A percentile compares a stretch with the other conserved stretches of the same genome.
Conservation (phyloP, 2,888 invertebrate genomes). For the Cantharis rufa region DNA sequence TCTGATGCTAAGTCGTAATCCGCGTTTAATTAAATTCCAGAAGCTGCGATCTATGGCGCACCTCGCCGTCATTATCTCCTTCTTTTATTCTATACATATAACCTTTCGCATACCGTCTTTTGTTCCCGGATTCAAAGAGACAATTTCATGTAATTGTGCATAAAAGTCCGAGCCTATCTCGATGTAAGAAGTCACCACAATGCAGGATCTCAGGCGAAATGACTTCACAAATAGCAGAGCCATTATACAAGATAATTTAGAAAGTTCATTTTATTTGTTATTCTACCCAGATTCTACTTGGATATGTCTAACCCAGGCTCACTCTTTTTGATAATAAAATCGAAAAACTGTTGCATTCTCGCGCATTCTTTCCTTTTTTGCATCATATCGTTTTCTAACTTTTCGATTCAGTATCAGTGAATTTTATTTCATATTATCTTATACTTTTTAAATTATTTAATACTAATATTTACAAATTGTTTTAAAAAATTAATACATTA, state of each 20-base stretch:
- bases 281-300: slow-evolving; percentile 24
- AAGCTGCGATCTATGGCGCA: slow-evolving; percentile 46
- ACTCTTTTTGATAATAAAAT: neutral
- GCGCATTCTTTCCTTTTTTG: neutral
- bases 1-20: slow-evolving; percentile 47
- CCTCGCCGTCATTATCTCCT: slow-evolving; percentile 53
- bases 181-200: slow-evolving; percentile 44
- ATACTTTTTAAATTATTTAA: neutral
- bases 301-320: slow-evolving; percentile 19
- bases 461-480: too few species aligned
- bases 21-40: slow-evolving; percentile 57
- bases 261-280: slow-evolving; percentile 33
- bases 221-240: slow-evolving; percentile 49
- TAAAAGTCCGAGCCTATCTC: slow-evolving; percentile 48
- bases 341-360: neutral
- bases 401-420: neutral
- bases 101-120: slow-evolving; percentile 55
- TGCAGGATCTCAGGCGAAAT: slow-evolving; percentile 48
- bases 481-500: too few species aligned
- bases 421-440: neutral
- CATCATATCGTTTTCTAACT: neutral
- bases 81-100: slow-evolving; percentile 56
- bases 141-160: slow-evolving; percentile 53
- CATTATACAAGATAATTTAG: slow-evolving; percentile 45
- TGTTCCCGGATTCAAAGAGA: slow-evolving; percentile 51